phyloP scores from a whole-genome alignment of 2,888 invertebrate species.

The Chymomyza fuscimana region DNA sequence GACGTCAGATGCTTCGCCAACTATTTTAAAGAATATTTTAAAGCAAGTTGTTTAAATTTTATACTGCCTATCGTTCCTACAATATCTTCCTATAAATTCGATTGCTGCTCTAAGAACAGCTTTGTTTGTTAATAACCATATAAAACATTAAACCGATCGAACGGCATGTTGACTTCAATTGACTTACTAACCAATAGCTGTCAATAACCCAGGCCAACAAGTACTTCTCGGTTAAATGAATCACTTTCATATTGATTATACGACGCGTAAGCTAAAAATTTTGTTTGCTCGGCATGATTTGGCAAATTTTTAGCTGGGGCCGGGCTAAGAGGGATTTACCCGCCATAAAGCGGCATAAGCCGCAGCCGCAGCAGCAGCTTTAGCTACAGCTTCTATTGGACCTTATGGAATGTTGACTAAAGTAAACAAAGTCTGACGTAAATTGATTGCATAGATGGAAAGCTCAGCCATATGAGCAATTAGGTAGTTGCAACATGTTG shows the following conservation, averaged over 20 bases:
- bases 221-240: not conserved
- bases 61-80: too few species aligned
- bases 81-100: too few species aligned
- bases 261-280: not conserved
- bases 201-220: not conserved
- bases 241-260: slow-evolving; percentile 6
- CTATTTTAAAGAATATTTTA: not conserved
- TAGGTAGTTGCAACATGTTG: slow-evolving; percentile 48
- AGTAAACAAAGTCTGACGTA: slow-evolving; percentile 37
- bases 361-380: slow-evolving; percentile 20
- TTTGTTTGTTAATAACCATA: not conserved
- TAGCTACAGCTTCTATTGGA: slow-evolving; percentile 31
- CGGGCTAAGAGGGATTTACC: slow-evolving; percentile 38
- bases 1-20: not conserved
- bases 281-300: slow-evolving; percentile 15
- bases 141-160: not conserved
- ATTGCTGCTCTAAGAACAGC: not conserved
- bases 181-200: not conserved
- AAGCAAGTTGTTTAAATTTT: not conserved
- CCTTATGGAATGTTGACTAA: slow-evolving; percentile 27
- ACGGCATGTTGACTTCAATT: not conserved
- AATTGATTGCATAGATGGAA: slow-evolving; percentile 34
- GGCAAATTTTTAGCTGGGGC: not conserved
- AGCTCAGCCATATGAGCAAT: slow-evolving; percentile 25
- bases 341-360: not conserved